These are phyloP conservation scores for Xanthorhoe designata DNA, from an alignment of 2,888 invertebrate species.

Conservation along the genomic window DNA sequence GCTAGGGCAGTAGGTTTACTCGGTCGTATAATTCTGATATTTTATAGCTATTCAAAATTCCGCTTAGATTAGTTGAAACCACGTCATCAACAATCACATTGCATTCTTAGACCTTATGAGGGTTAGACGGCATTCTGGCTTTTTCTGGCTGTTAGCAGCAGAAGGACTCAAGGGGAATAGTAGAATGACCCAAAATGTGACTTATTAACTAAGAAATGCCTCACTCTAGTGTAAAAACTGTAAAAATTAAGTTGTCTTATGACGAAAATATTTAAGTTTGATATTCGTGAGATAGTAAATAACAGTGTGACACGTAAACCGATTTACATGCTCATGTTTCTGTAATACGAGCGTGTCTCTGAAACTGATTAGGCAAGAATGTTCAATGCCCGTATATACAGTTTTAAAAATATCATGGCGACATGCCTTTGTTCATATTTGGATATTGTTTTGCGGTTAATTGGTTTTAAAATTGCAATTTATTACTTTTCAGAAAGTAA, in stretches of 20 bases:
- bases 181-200: too few species aligned
- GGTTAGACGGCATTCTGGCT: neutral
- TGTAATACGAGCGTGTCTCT: slow-evolving; percentile 40
- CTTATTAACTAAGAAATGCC: too few species aligned
- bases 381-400: neutral
- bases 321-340: slow-evolving; percentile 45
- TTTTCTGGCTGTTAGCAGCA: neutral
- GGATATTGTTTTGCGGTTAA: neutral
- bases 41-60: neutral
- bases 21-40: neutral
- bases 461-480: neutral
- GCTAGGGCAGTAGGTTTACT: neutral
- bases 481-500: neutral
- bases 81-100: neutral
- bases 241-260: slow-evolving; percentile 53
- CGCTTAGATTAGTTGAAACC: neutral
- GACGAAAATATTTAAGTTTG: slow-evolving; percentile 42
- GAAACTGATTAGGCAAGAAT: slow-evolving; percentile 35
- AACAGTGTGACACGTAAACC: slow-evolving; percentile 38
- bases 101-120: too few species aligned
- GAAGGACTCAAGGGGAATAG: neutral
- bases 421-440: slow-evolving; percentile 1
- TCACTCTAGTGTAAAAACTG: neutral
- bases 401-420: slow-evolving; percentile 5
- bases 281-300: slow-evolving; percentile 44